Base-by-base conservation (phyloP, 1,140 invertebrate species). In the Pseudomyrmex pallidus region DNA sequence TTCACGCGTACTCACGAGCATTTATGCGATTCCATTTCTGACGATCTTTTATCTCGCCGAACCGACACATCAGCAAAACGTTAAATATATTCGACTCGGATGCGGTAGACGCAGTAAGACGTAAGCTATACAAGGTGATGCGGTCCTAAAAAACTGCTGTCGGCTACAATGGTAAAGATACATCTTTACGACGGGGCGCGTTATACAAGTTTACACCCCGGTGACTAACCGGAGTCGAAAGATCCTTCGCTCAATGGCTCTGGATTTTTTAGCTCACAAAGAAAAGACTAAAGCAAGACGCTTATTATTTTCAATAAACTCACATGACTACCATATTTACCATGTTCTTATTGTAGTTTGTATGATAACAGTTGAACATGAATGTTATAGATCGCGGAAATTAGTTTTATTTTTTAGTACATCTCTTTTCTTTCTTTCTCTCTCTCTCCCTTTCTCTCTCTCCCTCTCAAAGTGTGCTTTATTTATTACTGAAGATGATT, bases 11-110 rank as follows among this genome's bases (percentile, higher is more conserved):
- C 35, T 35, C 35, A 35, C 5, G 35, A 35, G 35, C 35, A 35
- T 0, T 35, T 35, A 35, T 35, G 35, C 5, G 35, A 35, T 35
- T 7, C 5, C 5, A 35, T 35, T 35, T 35, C 35, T 20, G 44
- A 46, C 72, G 9, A 12, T 25, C 90, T 91, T 91, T 91, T 64
- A 91, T 91, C 90, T 90, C n/a, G 83, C 89, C 90, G 90, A 61
- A 61, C 25, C 15, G 44, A 74, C 50, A 5, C 35, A 17, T 74
- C 25, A 62, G 50, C 8, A n/a, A 25, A 48, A 77, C 52, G 25
- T 35, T 35, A 35, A 35, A 35, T 35, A 35, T 35, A 7, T 7
- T 35, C 35, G 35, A 35, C 35, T 35, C 35, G 35, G 35, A 35
- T 35, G 5, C 0, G 35, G 0, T 35, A 35, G 35, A 35, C 0